phyloP scores from a whole-genome alignment of 1,140 invertebrate species.

The Pissodes strobi region DNA sequence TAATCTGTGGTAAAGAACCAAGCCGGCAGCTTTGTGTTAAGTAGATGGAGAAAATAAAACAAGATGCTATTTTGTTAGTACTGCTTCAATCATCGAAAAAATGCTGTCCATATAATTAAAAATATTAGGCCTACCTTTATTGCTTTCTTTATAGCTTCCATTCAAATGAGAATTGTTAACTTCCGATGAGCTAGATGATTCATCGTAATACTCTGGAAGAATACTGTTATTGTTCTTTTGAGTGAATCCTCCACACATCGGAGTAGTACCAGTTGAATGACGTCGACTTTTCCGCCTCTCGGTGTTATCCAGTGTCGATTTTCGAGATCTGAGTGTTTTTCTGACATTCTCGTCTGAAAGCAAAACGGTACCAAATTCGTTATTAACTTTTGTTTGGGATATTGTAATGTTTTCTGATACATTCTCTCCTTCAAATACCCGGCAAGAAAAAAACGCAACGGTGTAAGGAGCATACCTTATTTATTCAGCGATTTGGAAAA shows the following conservation, averaged over 20 bases:
- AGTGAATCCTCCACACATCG: slow-evolving; percentile 51
- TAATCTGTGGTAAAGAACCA: too few relatives aligned
- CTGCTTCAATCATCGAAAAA: not conserved
- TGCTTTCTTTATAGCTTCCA: slow-evolving; percentile 62
- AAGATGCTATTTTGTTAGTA: too few relatives aligned
- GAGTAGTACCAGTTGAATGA: slow-evolving; percentile 71
- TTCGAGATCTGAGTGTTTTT: slow-evolving; percentile 74
- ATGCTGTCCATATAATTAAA: not conserved
- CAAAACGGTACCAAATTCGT: too few relatives aligned
- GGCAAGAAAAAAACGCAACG: too few relatives aligned
- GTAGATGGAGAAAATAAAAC: too few relatives aligned
- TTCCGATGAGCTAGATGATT: slow-evolving; percentile 62
- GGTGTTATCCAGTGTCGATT: slow-evolving; percentile 65
- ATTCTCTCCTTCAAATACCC: too few relatives aligned
- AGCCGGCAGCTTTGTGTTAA: too few relatives aligned
- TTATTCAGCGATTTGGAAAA: too few relatives aligned
- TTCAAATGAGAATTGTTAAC: slow-evolving; percentile 61
- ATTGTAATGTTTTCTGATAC: too few relatives aligned
- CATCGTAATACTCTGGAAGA: slow-evolving; percentile 55
- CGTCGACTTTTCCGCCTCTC: slow-evolving; percentile 76
- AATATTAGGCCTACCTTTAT: slow-evolving; percentile 57
- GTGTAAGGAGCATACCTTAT: too few relatives aligned
- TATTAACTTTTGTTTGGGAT: too few relatives aligned
- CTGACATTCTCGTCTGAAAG: slow-evolving; percentile 74
- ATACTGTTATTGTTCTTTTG: slow-evolving; percentile 42